Evolutionary conservation across 2,113 vertebrate genomes (phyloP), one percentile per base, ranked within the genome.

Genomic region (Nanger granti): DNA sequence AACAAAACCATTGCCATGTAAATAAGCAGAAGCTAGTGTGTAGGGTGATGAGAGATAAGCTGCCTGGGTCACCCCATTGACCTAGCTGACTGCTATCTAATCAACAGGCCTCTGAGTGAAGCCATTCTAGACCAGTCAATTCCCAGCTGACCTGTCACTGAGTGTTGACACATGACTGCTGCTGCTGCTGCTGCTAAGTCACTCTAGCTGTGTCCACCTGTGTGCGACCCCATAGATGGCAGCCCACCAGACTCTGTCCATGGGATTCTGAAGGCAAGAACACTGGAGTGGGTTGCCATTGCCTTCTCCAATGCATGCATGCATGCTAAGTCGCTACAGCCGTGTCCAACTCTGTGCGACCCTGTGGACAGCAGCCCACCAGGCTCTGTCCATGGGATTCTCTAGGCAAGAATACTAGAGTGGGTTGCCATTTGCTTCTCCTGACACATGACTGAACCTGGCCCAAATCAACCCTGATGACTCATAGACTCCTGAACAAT

Each of bases 181-280:
- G 20, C n/a, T 73, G 34, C n/a, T 73, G n/a, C 18, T 69, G 2
- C 18, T 22, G 4, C 9, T 37, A 73, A 73, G n/a, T 73, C 9
- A 0, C 66, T 6, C 22, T 5, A 37, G 66, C 22, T 2, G 0
- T 73, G 66, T 37, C 66, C 2, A 22, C 37, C 66, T 73, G 20
- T 73, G 66, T 37, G n/a, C 0, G 0, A 73, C n/a, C 2, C n/a
- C 9, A 6, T 37, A 73, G 18, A 73, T 0, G 1, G 9, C 66
- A 37, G 66, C 66, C 66, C 66, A 69, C 17, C 34, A 69, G 66
- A 1, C 34, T 20, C 64, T 4, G 34, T 69, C 34, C 64, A 17
- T n/a, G 34, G 34, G 17, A 69, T 69, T n/a, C 64, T n/a, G 34
- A 8, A n/a, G 34, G 64, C 64, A 69, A 69, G 34, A 69, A n/a